Evolutionary conservation across 2,113 vertebrate genomes (phyloP), one percentile per base, ranked within the genome.

Genomic region (Sisor rabdophorus): DNA sequence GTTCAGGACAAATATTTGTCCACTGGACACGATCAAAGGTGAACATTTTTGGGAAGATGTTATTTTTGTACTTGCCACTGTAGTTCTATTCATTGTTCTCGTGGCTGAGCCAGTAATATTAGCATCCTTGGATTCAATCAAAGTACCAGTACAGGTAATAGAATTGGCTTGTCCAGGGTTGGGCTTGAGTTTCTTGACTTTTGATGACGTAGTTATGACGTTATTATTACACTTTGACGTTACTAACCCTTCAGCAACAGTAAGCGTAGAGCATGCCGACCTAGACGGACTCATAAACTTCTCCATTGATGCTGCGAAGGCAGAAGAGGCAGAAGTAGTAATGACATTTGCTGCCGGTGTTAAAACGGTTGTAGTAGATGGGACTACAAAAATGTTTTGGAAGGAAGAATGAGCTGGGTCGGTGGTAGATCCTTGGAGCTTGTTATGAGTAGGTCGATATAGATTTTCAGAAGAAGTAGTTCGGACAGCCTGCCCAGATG

Each of bases 361-460:
- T 82, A 92, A 86, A 17, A 90, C 40, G 11, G 92, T 63, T 16
- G 94, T 85, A 60, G 93, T 91, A 75, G 93, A 88, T 64, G 92
- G 83, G 20, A 97, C 89, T 58, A 98, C 86, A 69, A 95, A 90
- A 72, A 95, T 87, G 85, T 97, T 97, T 32, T 92, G 91, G 40
- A 92, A 78, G 61, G 92, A 82, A 81, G 89, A 75, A 74, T 78
- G 83, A 80, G 82, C 83, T 73, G 88, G 30, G 22, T 85, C 32
- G 60, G 84, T 87, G 74, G 91, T 89, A 30, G 89, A 90, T 81
- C 86, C 60, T 78, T 79, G 87, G 79, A 84, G 58, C 63, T 92
- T 82, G 70, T 90, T 91, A 20, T 85, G 56, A 71, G 75, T 74
- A 30, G 81, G 79, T 67, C 83, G 86, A 73, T 16, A 70, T 48